Percentiles rank a stretch among this genome's conserved stretches.
Conservation (phyloP, 2,113 vertebrate species). For the Aleadryas rufinucha region DNA sequence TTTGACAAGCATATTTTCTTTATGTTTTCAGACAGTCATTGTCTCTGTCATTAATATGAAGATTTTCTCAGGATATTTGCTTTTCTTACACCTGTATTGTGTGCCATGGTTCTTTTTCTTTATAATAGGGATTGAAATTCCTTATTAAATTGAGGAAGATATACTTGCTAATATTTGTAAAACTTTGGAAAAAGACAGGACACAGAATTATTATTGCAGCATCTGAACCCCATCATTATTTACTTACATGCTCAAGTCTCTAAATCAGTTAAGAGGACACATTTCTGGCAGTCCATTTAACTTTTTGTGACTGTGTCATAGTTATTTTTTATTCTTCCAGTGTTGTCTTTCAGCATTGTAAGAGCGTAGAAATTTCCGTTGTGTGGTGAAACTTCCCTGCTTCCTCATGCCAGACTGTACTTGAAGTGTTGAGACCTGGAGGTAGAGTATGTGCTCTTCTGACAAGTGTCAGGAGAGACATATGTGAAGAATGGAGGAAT, state of each 20-base stretch:
- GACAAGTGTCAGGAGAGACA: constrained; percentile 24
- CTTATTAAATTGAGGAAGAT: not conserved
- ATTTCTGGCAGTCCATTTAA: not conserved
- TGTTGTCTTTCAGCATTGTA: not conserved
- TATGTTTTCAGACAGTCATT: not conserved
- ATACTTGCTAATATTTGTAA: not conserved
- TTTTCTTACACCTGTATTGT: not conserved
- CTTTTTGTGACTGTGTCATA: not conserved
- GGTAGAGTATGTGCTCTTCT: not conserved
- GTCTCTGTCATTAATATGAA: not conserved
- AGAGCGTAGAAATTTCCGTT: not conserved
- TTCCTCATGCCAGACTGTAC: not conserved
- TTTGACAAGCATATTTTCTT: not conserved
- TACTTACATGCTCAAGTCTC: not conserved
- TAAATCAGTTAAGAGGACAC: not conserved
- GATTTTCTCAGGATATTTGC: not conserved
- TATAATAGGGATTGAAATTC: not conserved
- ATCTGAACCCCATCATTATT: not conserved
- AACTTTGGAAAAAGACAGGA: not conserved
- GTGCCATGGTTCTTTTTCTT: not conserved
- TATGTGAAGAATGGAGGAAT: not conserved
- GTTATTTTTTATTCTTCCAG: not conserved
- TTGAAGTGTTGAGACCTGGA: not conserved
- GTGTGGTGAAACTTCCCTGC: not conserved
- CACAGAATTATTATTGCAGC: not conserved